Evolutionary conservation across 2,113 vertebrate genomes (phyloP).

Genomic region (Ictidomys tridecemlineatus): DNA sequence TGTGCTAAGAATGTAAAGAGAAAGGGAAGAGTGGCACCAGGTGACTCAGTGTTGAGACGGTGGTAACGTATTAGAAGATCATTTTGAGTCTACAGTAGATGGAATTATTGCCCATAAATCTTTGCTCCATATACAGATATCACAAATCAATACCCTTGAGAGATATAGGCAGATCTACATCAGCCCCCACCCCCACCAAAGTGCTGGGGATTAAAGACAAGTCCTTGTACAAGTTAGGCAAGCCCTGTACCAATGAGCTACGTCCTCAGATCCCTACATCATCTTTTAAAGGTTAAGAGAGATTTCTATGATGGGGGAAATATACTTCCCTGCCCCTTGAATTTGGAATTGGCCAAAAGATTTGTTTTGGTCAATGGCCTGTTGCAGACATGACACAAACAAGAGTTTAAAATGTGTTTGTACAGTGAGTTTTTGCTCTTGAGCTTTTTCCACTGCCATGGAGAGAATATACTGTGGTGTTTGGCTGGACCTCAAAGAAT

Average conservation of each 20-base stretch:
- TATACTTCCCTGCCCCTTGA: background rate
- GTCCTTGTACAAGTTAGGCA: background rate
- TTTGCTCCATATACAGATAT: background rate
- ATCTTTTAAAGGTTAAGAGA: background rate
- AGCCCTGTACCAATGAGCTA: background rate
- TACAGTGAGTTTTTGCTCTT: background rate
- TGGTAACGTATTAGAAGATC: background rate
- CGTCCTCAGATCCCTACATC: background rate
- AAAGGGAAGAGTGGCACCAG: background rate
- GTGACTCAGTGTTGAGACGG: background rate
- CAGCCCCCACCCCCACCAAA: rapidly evolving
- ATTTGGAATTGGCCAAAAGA: background rate
- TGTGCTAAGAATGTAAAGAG: background rate
- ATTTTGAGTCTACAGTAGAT: background rate
- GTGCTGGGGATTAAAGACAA: background rate
- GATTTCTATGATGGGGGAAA: too few species aligned
- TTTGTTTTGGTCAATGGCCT: background rate
- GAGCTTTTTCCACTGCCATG: background rate
- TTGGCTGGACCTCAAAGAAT: background rate
- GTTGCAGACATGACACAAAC: background rate
- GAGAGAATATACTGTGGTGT: background rate
- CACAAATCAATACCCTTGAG: background rate
- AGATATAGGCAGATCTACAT: background rate
- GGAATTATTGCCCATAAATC: background rate
- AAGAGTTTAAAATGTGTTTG: background rate